Evolutionary conservation across 2,113 vertebrate genomes (phyloP), one percentile per base, ranked within the genome.

Genomic region (Blennius ocellaris): DNA sequence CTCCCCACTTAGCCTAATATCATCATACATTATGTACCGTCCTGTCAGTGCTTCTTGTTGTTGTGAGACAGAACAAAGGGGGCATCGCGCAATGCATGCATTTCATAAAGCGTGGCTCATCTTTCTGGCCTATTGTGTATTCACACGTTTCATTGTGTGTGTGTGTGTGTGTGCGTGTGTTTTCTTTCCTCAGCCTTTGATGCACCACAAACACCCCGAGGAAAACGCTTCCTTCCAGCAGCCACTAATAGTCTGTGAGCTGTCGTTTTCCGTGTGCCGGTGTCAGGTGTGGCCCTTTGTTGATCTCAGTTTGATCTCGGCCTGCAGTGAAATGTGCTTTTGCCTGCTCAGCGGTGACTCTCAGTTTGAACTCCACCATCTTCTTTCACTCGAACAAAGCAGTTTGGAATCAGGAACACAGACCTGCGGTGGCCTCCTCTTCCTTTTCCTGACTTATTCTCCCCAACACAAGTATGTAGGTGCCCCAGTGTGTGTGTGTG

Each of bases 21-120:
- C 53, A 80, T 89, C 87, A 84, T 87, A 7, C 63, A 90, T 90
- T 81, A 87, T 84, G 85, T 62, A 82, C 67, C n/a, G 54, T 69
- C 49, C 49, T 62, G 40, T 17, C 6, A 3, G 15, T 56, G 57
- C 65, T 21, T 65, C 48, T 5, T 69, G 57, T 65, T 53, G 67
- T 30, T 30, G 51, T 17, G 56, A 75, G 40, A 7, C 57, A 54
- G 16, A 49, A 41, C 44, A 16, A 69, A 38, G 60, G 17, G 21
- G 14, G 53, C 10, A 14, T n/a, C 12, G 30, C 62, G 53, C 41
- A 67, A 73, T 49, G 43, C 21, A 30, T 4, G 21, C 21, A 6
- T 43, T 39, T 45, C 15, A 59, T 58, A 30, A 59, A 49, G 43
- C 8, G 14, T 30, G 8, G 6, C 36, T 59, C n/a, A 37, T 64